Evolutionary conservation across 1,140 invertebrate genomes (phyloP).

Genomic region (Rhynchophorus ferrugineus): DNA sequence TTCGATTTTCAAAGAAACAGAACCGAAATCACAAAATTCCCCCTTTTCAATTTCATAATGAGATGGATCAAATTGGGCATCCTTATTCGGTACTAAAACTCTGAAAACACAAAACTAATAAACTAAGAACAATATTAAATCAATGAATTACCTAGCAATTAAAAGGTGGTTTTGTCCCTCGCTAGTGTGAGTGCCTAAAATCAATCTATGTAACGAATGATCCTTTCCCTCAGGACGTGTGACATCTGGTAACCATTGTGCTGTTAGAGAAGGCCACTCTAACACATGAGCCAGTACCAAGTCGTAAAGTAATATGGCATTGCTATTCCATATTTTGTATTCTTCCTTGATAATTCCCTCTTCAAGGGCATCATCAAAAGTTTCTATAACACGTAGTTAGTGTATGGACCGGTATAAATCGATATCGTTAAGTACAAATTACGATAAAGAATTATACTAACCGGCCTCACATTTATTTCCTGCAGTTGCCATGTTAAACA

Average conservation of each 20-base stretch:
- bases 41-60: slow-evolving; percentile 99
- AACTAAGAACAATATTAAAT: no score
- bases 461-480: slow-evolving; percentile 29
- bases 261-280: slow-evolving; percentile 96
- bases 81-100: slow-evolving; percentile 97
- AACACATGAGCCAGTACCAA: slow-evolving; percentile 96
- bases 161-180: slow-evolving; percentile 99
- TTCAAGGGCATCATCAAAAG: slow-evolving; percentile 56
- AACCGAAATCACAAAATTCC: slow-evolving; percentile 99
- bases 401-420: no score
- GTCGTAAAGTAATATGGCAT: slow-evolving; percentile 96
- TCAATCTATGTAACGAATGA: slow-evolving; percentile 95
- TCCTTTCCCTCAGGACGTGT: slow-evolving; percentile 97
- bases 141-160: slow-evolving; percentile 62
- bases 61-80: slow-evolving; percentile 98
- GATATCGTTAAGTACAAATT: background rate
- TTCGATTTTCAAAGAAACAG: slow-evolving; percentile 98
- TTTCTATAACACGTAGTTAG: no score
- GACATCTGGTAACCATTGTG: slow-evolving; percentile 98
- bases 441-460: slow-evolving; percentile 9
- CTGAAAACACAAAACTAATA: slow-evolving; percentile 52
- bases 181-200: slow-evolving; percentile 98
- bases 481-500: slow-evolving; percentile 19
- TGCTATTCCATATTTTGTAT: slow-evolving; percentile 99
- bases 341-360: slow-evolving; percentile 99